A percentile compares a stretch with the other conserved stretches of the same genome.
Conservation (phyloP, 2,888 invertebrate genomes). For the Steromphala cineraria region DNA sequence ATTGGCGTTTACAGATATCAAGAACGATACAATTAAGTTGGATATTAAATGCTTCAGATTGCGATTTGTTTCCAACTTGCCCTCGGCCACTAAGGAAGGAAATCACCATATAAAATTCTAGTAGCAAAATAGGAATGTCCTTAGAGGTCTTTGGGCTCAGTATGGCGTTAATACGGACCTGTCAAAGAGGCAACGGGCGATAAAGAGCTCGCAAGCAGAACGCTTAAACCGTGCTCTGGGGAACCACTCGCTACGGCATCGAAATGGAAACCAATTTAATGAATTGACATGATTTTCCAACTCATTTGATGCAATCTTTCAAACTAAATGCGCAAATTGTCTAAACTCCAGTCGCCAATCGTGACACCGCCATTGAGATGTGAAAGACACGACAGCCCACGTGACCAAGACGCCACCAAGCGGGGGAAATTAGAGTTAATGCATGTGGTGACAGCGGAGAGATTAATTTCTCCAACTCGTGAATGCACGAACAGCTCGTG, state of each 20-base stretch:
- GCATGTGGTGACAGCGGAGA: slow-evolving; percentile 9
- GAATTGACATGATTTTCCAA: slow-evolving; percentile 22
- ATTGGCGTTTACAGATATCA: too few species aligned
- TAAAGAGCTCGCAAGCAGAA: slow-evolving; percentile 13
- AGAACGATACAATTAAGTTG: too few species aligned
- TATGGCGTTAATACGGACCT: slow-evolving; percentile 1
- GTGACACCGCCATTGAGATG: slow-evolving; percentile 16
- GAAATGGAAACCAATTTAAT: slow-evolving; percentile 23
- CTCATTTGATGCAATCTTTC: slow-evolving; percentile 25
- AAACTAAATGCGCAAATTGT: slow-evolving; percentile 23
- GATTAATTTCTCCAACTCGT: slow-evolving; percentile 11
- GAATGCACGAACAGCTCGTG: not conserved
- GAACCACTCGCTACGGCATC: not conserved
- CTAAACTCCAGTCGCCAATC: slow-evolving; percentile 17
- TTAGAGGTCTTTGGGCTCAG: not conserved
- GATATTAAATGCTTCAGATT: too few species aligned
- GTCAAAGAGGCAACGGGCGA: slow-evolving; percentile 16
- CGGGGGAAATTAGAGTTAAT: slow-evolving; percentile 16
- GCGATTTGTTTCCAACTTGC: not conserved
- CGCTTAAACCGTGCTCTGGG: not conserved
- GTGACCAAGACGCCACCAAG: slow-evolving; percentile 17
- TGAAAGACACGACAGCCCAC: slow-evolving; percentile 10
- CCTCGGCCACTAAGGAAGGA: not conserved
- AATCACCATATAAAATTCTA: not conserved
- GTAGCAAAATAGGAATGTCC: not conserved